phyloP scores from a whole-genome alignment of 2,113 vertebrate species.

The Numenius arquata region DNA sequence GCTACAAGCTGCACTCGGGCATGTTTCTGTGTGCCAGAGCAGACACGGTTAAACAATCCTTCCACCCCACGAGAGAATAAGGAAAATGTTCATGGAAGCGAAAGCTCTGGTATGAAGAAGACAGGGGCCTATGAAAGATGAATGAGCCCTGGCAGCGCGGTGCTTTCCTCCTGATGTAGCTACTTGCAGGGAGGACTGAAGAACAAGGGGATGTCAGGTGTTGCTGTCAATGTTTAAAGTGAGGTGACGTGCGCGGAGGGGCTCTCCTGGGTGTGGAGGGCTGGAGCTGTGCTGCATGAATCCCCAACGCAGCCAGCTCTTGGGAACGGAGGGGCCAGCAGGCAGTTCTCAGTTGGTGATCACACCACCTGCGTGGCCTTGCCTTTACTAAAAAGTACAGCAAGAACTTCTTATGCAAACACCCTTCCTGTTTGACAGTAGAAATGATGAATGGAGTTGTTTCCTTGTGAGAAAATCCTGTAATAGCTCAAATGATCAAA shows the following conservation, averaged over 20 bases:
- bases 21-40: background rate
- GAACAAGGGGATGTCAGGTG: background rate
- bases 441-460: background rate
- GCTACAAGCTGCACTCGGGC: background rate
- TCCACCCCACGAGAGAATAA: background rate
- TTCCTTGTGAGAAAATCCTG: background rate
- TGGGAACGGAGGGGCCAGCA: background rate
- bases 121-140: background rate
- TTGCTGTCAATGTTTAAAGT: background rate
- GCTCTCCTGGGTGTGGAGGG: background rate
- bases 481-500: background rate
- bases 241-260: background rate
- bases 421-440: background rate
- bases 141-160: background rate
- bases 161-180: fast-evolving
- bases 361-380: background rate
- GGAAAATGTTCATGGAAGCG: background rate
- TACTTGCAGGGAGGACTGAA: background rate
- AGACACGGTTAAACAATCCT: background rate
- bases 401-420: background rate
- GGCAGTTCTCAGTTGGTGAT: background rate
- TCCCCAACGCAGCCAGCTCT: fast-evolving
- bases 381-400: background rate
- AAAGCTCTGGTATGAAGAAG: background rate
- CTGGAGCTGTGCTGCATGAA: background rate